Base-by-base conservation (phyloP, 2,797 vertebrate genomes). In the Podargus strigoides region DNA sequence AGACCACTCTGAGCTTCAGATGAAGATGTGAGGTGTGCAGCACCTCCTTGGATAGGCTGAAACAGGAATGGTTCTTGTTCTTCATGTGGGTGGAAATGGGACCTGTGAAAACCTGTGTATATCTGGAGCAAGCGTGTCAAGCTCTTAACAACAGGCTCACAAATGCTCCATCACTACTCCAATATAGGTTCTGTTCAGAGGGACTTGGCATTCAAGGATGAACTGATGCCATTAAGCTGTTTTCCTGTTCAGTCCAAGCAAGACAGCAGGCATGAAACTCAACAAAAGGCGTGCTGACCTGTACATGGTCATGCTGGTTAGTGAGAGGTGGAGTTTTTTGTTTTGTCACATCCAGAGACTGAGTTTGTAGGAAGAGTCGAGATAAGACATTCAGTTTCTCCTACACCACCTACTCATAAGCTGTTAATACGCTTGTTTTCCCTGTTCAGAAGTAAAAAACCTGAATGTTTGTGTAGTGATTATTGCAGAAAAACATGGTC, bases 371-470 rank as follows among this genome's bases (percentile, higher is more conserved):
- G 2, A 70, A 77, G 2, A 89, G 80, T 27, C 83, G 81, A 41
- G 90, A 81, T 75, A 28, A 81, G 77, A 80, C 66, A 24, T 32
- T 14, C 69, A 68, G 50, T 39, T 95, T 95, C 95, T 96, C 94
- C 90, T 93, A 96, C 90, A 93, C 93, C 96, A 79, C 95, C 93
- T 93, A 81, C 93, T 96, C 96, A 46, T 18, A 94, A 94, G 92
- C 95, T 96, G 95, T 96, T 91, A 88, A 91, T 21, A 23, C 1
- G 36, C 89, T 93, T 90, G 70, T 92, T 94, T 94, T 82, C 92
- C 84, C 39, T 66, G 66, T 37, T 91, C 77, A 76, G 62, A 88
- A 90, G 80, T 72, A 62, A 92, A 81, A 77, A 80, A 39, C 3
- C 28, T 6, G 58, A 66, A 81, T 66, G 67, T 89, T 91, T 96